Conservation (phyloP, 2,797 vertebrate species). For the Sarcoramphus papa region DNA sequence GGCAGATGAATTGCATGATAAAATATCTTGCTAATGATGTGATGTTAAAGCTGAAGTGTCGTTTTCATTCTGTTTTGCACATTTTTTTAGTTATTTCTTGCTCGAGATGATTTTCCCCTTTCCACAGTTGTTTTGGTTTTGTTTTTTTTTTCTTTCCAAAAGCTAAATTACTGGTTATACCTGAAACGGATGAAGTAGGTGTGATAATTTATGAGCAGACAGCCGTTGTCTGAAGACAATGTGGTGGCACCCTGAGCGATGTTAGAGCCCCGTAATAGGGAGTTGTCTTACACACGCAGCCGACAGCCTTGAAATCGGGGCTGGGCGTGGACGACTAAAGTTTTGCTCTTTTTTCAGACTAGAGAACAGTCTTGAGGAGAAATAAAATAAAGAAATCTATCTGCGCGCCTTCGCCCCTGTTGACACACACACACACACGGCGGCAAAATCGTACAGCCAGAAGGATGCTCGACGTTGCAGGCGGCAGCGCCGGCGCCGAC, state of each 20-base stretch:
- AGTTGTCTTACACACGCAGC: not conserved
- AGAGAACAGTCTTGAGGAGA: not conserved
- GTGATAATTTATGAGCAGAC: slow-evolving; percentile 40
- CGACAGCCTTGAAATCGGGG: slow-evolving; percentile 10
- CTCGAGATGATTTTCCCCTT: not conserved
- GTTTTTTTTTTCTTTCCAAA: not conserved
- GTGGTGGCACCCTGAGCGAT: not conserved
- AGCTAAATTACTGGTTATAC: slow-evolving; percentile 67
- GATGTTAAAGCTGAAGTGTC: slow-evolving; percentile 39
- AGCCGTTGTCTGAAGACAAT: not conserved
- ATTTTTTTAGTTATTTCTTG: slow-evolving; percentile 2
- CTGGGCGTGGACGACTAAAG: not conserved
- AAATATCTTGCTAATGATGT: slow-evolving; percentile 63
- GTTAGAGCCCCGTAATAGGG: not conserved
- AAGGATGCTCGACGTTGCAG: slow-evolving; percentile 34
- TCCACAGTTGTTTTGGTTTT: not conserved
- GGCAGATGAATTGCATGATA: slow-evolving; percentile 49
- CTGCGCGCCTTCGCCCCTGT: not conserved
- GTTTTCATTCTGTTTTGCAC: slow-evolving; percentile 7
- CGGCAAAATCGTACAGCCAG: slow-evolving; percentile 10
- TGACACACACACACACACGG: not conserved
- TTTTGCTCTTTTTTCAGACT: not conserved
- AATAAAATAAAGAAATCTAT: slow-evolving; percentile 25
- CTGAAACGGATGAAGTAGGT: slow-evolving; percentile 54
- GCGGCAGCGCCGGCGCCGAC: not conserved